These are phyloP conservation scores for Listrodromus nycthemerus DNA, from an alignment of 2,888 invertebrate genomes.

Conservation along the genomic window DNA sequence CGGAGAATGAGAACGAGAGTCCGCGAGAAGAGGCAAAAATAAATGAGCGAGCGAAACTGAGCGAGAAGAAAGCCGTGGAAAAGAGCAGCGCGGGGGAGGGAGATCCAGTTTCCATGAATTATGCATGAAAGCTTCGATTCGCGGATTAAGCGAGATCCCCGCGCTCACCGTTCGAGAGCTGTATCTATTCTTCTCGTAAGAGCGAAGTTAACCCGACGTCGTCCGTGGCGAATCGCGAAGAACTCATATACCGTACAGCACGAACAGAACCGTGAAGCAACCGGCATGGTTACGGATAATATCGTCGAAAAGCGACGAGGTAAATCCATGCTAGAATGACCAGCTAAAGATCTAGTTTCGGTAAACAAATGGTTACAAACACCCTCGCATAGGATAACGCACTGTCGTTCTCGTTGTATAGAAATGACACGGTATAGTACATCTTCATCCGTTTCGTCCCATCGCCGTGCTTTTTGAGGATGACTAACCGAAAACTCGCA, in stretches of 20 bases:
- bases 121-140: conserved; percentile 84
- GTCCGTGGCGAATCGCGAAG: conserved; percentile 75
- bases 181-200: conserved; percentile 63
- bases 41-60: conserved; percentile 53
- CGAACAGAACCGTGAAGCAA: conserved; percentile 67
- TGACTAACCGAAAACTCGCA: conserved; percentile 55
- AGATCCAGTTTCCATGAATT: conserved; percentile 78
- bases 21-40: conserved; percentile 54
- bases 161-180: conserved; percentile 58
- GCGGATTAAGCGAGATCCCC: conserved; percentile 80
- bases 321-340: conserved; percentile 75
- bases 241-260: conserved; percentile 66
- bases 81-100: conserved; percentile 55
- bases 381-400: conserved; percentile 10
- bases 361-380: conserved; percentile 62
- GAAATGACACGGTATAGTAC: conserved; percentile 15
- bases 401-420: background rate
- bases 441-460: conserved; percentile 29
- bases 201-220: conserved; percentile 65
- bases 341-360: conserved; percentile 74
- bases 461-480: conserved; percentile 52
- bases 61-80: conserved; percentile 45
- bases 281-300: conserved; percentile 69
- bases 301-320: conserved; percentile 73
- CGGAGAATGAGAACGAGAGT: conserved; percentile 69